A percentile compares a stretch with the other conserved stretches of the same genome.
phyloP scores from a whole-genome alignment of 2,113 vertebrate species.

The Syrrhaptes paradoxus region DNA sequence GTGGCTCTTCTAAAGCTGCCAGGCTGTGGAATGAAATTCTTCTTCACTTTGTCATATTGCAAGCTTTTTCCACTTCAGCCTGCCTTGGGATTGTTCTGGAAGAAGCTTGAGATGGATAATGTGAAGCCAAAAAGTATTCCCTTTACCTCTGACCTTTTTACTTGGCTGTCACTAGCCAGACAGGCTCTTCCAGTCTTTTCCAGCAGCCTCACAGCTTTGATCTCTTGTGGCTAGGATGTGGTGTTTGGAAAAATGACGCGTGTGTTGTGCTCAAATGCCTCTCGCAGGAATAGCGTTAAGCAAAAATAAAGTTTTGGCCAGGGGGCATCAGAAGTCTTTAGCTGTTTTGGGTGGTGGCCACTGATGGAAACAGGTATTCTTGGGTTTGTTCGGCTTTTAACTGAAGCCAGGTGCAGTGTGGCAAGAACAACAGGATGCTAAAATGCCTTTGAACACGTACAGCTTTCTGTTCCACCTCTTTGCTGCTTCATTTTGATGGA shows the following conservation, averaged over 20 bases:
- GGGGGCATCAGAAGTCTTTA: background rate
- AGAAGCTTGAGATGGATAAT: background rate
- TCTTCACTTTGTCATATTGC: background rate
- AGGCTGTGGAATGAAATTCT: background rate
- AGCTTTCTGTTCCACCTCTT: background rate
- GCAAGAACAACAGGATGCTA: background rate
- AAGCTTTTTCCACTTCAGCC: background rate
- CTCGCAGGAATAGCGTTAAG: background rate
- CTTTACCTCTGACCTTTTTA: slow-evolving; percentile 21
- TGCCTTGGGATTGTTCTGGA: background rate
- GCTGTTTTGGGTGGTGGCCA: background rate
- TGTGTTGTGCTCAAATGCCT: background rate
- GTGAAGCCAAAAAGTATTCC: background rate
- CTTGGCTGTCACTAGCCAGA: background rate
- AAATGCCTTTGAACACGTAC: background rate
- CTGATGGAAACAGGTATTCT: background rate
- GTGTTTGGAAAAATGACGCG: background rate
- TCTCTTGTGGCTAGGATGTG: background rate
- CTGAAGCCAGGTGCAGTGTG: background rate
- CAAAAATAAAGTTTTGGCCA: background rate
- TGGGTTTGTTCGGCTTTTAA: background rate
- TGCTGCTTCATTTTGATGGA: background rate
- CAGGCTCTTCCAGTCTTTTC: background rate
- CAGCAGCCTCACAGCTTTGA: slow-evolving; percentile 8
- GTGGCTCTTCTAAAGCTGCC: background rate